Evolutionary conservation across 2,888 invertebrate genomes (phyloP).

Genomic region (Tinea semifulvella): DNA sequence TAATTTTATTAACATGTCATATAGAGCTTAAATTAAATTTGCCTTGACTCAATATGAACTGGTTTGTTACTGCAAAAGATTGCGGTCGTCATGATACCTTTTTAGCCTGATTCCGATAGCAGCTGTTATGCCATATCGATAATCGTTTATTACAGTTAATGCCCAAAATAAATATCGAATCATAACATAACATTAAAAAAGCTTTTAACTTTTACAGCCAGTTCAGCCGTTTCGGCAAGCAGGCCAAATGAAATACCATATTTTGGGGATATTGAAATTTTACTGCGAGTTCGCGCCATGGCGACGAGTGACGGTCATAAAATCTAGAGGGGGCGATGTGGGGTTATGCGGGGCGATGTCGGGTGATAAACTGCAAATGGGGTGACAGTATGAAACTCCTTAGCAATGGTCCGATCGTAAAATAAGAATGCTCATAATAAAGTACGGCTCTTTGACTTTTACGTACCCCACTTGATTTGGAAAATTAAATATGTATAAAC

Average conservation of each 20-base stretch:
- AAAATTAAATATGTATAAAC: not conserved
- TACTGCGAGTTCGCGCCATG: slow-evolving; percentile 31
- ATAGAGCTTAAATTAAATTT: too few relatives aligned
- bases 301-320: slow-evolving; percentile 31
- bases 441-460: slow-evolving; percentile 21
- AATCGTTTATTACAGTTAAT: slow-evolving; percentile 23
- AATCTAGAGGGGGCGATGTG: slow-evolving; percentile 21
- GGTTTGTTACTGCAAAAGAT: too few relatives aligned
- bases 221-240: slow-evolving; percentile 29
- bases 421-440: slow-evolving; percentile 18
- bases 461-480: slow-evolving; percentile 21
- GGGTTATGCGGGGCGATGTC: slow-evolving; percentile 13
- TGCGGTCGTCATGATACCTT: too few relatives aligned
- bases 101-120: too few relatives aligned
- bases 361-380: slow-evolving; percentile 29
- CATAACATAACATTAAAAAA: slow-evolving; percentile 6
- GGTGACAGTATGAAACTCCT: slow-evolving; percentile 26
- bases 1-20: too few relatives aligned
- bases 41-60: too few relatives aligned
- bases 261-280: slow-evolving; percentile 49
- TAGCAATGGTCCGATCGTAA: slow-evolving; percentile 31
- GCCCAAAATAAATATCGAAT: slow-evolving; percentile 13
- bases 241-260: slow-evolving; percentile 41
- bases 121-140: slow-evolving; percentile 10
- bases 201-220: slow-evolving; percentile 11